These are phyloP conservation scores for Euschistus heros DNA, from an alignment of 1,140 invertebrate species.

Conservation along the genomic window DNA sequence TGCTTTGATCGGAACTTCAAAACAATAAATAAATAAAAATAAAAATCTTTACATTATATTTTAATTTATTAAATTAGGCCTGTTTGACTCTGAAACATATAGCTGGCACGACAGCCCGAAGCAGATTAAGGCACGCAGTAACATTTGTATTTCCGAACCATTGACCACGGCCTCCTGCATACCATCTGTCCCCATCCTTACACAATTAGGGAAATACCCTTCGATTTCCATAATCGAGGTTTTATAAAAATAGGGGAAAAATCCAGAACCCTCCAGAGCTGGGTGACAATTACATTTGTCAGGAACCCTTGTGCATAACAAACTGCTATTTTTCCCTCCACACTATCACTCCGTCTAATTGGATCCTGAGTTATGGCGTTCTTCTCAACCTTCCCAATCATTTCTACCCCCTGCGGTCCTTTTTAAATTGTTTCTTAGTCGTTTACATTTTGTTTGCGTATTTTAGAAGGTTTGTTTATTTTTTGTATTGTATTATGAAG, in stretches of 20 bases:
- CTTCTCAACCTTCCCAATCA: too few species aligned
- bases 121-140: not conserved
- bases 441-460: too few species aligned
- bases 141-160: not conserved
- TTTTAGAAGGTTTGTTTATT: too few species aligned
- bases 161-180: not conserved
- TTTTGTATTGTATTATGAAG: too few species aligned
- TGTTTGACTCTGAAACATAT: too few species aligned
- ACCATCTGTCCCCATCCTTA: not conserved
- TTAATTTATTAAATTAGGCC: too few species aligned
- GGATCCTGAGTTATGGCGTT: not conserved
- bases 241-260: not conserved
- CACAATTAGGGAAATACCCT: not conserved
- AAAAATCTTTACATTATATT: too few species aligned
- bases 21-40: not conserved
- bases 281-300: not conserved
- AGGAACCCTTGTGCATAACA: not conserved
- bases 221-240: not conserved
- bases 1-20: too few species aligned
- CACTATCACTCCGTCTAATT: not conserved
- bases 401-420: too few species aligned
- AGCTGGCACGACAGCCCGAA: too few species aligned
- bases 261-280: not conserved
- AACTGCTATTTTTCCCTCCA: not conserved
- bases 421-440: too few species aligned